Conservation (phyloP, 2,113 vertebrate genomes). For the Syngnathus scovelli region DNA sequence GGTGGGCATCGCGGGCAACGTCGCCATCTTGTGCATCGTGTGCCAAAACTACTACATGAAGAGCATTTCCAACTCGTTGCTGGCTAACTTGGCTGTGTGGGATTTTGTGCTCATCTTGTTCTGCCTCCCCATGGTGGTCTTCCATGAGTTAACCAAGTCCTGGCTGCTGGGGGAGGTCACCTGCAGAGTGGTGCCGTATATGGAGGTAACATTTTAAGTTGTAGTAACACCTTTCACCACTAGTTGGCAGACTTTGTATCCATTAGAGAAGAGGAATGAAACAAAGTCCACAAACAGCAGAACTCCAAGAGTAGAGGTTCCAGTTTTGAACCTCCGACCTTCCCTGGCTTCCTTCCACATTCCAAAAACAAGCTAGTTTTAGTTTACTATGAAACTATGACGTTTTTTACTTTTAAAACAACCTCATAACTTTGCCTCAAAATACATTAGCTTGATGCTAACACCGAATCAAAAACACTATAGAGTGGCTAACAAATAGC, state of each 20-base stretch:
- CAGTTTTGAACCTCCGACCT: too few relatives aligned
- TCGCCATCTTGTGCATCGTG: constrained; percentile 95
- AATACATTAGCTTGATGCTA: neutral
- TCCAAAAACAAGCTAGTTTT: too few relatives aligned
- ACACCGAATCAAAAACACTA: neutral
- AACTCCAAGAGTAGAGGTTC: too few relatives aligned
- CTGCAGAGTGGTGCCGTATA: constrained; percentile 93
- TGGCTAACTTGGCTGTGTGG: constrained; percentile 96
- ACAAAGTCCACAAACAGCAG: too few relatives aligned
- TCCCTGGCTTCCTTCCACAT: too few relatives aligned
- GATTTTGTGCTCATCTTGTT: constrained; percentile 93
- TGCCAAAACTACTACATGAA: constrained; percentile 99
- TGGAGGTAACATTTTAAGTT: constrained; percentile 79
- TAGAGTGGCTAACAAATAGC: neutral
- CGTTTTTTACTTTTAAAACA: too few relatives aligned
- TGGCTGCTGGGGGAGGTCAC: constrained; percentile 95
- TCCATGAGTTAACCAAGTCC: constrained; percentile 93
- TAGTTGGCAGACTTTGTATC: too few relatives aligned
- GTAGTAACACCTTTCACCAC: too few relatives aligned
- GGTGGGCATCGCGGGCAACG: constrained; percentile 88
- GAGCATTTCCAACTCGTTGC: constrained; percentile 95
- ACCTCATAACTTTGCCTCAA: too few relatives aligned
- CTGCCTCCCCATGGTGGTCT: constrained; percentile 92
- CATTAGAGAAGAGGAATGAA: too few relatives aligned
- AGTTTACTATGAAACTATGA: too few relatives aligned